Evolutionary conservation across 2,888 invertebrate species (phyloP), one percentile per base, ranked within the genome.

Genomic region (Caenorhabditis becei): DNA sequence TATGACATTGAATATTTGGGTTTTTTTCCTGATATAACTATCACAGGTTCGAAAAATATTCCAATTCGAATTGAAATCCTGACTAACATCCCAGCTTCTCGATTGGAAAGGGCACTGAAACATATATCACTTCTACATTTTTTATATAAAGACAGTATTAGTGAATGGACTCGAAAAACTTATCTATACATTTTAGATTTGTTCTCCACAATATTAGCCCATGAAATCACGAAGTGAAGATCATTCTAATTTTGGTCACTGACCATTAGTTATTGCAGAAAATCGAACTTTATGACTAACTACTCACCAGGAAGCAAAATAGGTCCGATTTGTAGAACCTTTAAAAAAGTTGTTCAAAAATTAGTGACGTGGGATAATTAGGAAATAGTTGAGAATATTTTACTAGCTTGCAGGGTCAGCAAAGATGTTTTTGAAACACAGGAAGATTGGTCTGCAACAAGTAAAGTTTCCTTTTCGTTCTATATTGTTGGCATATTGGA

Each of bases 1-100:
- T 84, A 66, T 58, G 82, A 84, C 37, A 84, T 84, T 23, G 84
- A 84, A 56, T 77, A 54, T 24, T 65, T 84, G 7, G 67, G 70
- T 32, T 77, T 69, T 16, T 61, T 80, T 53, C 66, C 81, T n/a
- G 65, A 67, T 24, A 77, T 82, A 4, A 23, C 26, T 7, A 47
- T 75, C 8, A 71, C 77, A 32, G 70, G 74, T 66, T 28, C 16
- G 32, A 8, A 8, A 61, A 1, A 20, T 41, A 3, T 41, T 41
- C 2, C 2, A 2, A 14, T 14, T 41, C 10, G 32, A 11, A 58
- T 20, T 2, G 7, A 18, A 10, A 35, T n/a, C 16, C 28, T 20
- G 16, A 20, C 10, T 20, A 71, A 26, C 18, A 32, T 8, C 74
- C 75, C 54, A 82, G 84, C 84, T 14, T 18, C 20, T 14, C 53